Evolutionary conservation across 2,888 invertebrate genomes (phyloP), one percentile per base, ranked within the genome.

Genomic region (Allophyes oxyacanthae): DNA sequence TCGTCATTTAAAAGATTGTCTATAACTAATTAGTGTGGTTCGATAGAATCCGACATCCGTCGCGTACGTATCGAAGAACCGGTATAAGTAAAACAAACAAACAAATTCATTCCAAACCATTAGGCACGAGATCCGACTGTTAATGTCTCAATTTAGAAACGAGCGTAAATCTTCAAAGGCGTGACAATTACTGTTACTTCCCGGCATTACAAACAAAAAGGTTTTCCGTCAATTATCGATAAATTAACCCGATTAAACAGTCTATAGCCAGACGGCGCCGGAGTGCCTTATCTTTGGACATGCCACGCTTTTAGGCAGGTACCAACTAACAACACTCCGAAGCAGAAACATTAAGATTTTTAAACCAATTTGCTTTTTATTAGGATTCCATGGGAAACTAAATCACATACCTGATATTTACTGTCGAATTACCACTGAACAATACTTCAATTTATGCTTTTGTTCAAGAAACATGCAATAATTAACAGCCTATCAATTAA

Each of bases 121-220:
- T 94, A 93, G 92, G 92, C 92, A 93, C 91, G 87, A 93, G 91
- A 92, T 91, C 87, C 85, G 90, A 91, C 90, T 93, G 92, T 92
- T 93, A 92, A 94, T 93, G 94, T 92, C 94, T 94, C 92, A 92
- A 93, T 94, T 93, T 93, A 91, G 92, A 91, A 91, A 91, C 92
- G 92, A 87, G 90, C 93, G 93, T 94, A 93, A 94, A 94, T 94
- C 93, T 92, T 94, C 90, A 92, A 91, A 94, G 93, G 93, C 94
- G 93, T 94, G 94, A 94, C 94, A 94, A 94, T 94, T 92, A 92
- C 93, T 93, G 93, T 93, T 94, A 92, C 91, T 93, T 92, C 85
- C 93, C 91, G 89, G 89, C 90, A 91, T 88, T 90, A 92, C 93
- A 92, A 94, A 94, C 92, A 92, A 92, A 93, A 93, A 93, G 93